Conservation (phyloP, 2,888 invertebrate species). For the Leptinotarsa rubiginosa region DNA sequence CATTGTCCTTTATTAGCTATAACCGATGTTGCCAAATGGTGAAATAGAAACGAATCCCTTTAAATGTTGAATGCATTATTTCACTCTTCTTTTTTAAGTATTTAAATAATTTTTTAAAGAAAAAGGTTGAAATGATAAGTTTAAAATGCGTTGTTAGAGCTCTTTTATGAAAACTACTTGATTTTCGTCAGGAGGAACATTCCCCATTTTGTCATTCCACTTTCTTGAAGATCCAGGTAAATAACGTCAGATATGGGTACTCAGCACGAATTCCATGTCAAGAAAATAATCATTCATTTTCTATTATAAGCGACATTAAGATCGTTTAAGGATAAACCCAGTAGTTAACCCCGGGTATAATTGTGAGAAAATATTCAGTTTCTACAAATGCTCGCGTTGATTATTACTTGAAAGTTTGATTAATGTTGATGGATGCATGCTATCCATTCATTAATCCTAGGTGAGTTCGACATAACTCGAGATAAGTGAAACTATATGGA, state of each 20-base stretch:
- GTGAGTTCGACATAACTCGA: neutral
- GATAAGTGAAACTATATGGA: neutral
- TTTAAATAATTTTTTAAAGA: too few species aligned
- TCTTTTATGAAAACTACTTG: too few species aligned
- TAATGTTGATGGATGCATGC: constrained; percentile 45
- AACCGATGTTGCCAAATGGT: too few species aligned
- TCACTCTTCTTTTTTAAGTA: too few species aligned
- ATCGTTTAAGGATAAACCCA: constrained; percentile 39
- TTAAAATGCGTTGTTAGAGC: too few species aligned
- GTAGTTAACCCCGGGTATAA: constrained; percentile 40
- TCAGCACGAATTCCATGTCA: constrained; percentile 20
- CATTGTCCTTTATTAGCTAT: too few species aligned
- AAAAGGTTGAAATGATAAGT: too few species aligned
- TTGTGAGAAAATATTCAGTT: constrained; percentile 46
- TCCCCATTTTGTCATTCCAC: neutral
- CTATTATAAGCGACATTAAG: constrained; percentile 40
- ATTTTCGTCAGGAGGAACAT: too few species aligned
- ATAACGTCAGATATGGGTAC: constrained; percentile 5
- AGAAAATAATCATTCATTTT: constrained; percentile 37
- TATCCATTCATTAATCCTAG: constrained; percentile 38
- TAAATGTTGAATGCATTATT: too few species aligned
- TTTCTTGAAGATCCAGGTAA: neutral
- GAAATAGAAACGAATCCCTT: too few species aligned
- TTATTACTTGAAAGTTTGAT: constrained; percentile 46
- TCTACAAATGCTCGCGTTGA: constrained; percentile 46